These are phyloP conservation scores for Diaprepes abbreviatus DNA, from an alignment of 2,888 invertebrate genomes.

Conservation along the genomic window DNA sequence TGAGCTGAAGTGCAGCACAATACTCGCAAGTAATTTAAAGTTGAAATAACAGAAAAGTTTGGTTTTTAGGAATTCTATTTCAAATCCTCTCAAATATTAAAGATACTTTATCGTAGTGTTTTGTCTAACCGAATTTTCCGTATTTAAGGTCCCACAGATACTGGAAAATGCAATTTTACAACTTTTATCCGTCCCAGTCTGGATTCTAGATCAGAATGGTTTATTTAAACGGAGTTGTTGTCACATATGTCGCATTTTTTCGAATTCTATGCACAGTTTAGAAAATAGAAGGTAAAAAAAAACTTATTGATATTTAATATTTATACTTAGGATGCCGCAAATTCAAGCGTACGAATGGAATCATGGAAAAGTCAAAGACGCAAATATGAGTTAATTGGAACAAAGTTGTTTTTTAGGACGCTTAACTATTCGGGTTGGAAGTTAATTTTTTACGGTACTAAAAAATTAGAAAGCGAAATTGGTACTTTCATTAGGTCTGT, in stretches of 20 bases:
- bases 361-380: too few relatives aligned
- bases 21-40: conserved; percentile 36
- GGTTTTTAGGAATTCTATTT: conserved; percentile 32
- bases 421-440: too few relatives aligned
- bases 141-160: conserved; percentile 23
- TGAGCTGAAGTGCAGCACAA: conserved; percentile 4
- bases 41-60: conserved; percentile 30
- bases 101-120: conserved; percentile 32
- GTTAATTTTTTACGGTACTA: too few relatives aligned
- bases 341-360: too few relatives aligned
- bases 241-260: not conserved
- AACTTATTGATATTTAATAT: too few relatives aligned
- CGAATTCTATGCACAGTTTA: too few relatives aligned
- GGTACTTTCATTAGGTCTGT: too few relatives aligned
- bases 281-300: too few relatives aligned
- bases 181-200: conserved; percentile 26
- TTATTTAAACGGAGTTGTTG: conserved; percentile 3
- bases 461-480: too few relatives aligned
- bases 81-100: conserved; percentile 38
- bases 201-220: not conserved
- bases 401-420: too few relatives aligned
- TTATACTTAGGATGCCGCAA: too few relatives aligned
- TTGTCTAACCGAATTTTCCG: conserved; percentile 27
- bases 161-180: conserved; percentile 24
- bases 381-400: too few relatives aligned